Base-by-base conservation (phyloP, 2,113 vertebrate species). In the Passer domesticus region DNA sequence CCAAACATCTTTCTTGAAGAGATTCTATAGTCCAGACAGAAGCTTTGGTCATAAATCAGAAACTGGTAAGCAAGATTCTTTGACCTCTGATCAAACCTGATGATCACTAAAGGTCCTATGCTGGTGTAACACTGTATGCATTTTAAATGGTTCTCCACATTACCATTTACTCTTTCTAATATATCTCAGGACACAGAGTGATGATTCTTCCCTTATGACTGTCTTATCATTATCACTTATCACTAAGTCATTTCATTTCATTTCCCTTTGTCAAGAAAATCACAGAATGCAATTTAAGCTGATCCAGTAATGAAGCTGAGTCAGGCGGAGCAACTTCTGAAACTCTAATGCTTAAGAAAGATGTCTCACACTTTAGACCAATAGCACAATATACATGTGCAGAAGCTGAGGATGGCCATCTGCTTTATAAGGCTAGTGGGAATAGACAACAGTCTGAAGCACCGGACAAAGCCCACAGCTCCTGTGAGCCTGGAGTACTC, bases 301-400 rank as follows among this genome's bases (percentile, higher is more conserved):
- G 58, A 85, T 56, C 20, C 56, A 68, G 35, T 62, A 89, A 91
- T 62, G 77, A 58, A 53, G 27, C 8, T 0, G 1, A 76, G 52
- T 25, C 56, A 83, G 39, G 44, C 16, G 84, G 39, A 87, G 23
- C 14, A 77, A 59, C 27, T 60, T 87, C n/a, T 80, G 37, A 79
- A 91, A 27, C 43, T 43, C 35, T 68, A n/a, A 8, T 6, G n/a
- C 27, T 72, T 46, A 59, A 63, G 76, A 80, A 63, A 72, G 35
- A 39, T 4, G 4, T 60, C 13, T 56, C 43, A 20, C 17, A 15
- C 2, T 1, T 74, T 10, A 78, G 39, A 52, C 13, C 73, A 83
- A 53, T 2, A 69, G n/a, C 22, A 55, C 53, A 76, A 68, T 31
- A 46, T 0, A 3, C 6, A 19, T 0, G 7, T 58, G 33, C 52